Base-by-base conservation (phyloP, 2,113 vertebrate species). In the Chloroceryle aenea region DNA sequence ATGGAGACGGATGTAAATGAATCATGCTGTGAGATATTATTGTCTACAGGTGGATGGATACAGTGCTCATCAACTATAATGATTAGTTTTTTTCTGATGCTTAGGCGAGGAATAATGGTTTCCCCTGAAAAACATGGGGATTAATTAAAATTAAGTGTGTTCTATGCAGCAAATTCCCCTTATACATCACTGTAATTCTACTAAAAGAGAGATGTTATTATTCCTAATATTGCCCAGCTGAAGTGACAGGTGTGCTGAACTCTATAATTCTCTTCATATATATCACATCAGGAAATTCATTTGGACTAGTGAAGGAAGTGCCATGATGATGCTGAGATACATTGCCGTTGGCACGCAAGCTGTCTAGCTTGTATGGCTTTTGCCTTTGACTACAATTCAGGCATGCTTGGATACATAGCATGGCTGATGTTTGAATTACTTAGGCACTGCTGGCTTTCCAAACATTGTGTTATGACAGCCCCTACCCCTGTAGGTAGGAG, bases 291-390 rank as follows among this genome's bases (percentile, higher is more conserved):
- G 17, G n/a, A 87, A 92, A 92, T 72, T 77, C 0, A 68, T 74
- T 77, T 67, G 52, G 15, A 91, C 68, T 3, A 43, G 19, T 11
- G 67, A 73, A 86, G 21, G 50, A 62, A 42, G 66, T 76, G 21
- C 20, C 0, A 0, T 48, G 29, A 38, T 47, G 50, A 74, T 77
- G 43, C 50, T 74, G 79, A 74, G 67, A 59, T 59, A 36, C 68
- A 59, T 67, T 95, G 93, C 56, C 93, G 14, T 52, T 93, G 73
- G 94, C 56, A 81, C 59, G 73, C 75, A 87, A 82, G 52, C 86
- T 92, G 86, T 88, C 80, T 71, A 30, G 30, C 7, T 80, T 63
- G 34, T 36, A 40, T 14, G 36, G 52, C 53, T 95, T 69, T 85
- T 93, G 38, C 43, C 62, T 91, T 89, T 75, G 81, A 91, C 87